phyloP scores from a whole-genome alignment of 2,888 invertebrate species.

The Drosophila differens region DNA sequence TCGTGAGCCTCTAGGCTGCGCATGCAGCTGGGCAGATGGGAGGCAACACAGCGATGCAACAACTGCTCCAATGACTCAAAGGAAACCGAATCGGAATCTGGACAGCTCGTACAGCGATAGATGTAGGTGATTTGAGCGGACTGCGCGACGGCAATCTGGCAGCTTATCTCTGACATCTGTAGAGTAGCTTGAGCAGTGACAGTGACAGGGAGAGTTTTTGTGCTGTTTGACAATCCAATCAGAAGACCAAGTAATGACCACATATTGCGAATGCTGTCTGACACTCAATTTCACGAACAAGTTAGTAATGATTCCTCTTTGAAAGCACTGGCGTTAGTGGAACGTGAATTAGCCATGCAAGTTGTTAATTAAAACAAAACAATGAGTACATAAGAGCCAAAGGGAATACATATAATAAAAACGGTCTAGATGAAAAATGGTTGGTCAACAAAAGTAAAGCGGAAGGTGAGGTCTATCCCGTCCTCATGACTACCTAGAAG shows the following conservation, averaged over 20 bases:
- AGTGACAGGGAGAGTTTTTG: not conserved
- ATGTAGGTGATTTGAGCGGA: conserved; percentile 58
- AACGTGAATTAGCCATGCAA: not conserved
- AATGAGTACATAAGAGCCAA: not conserved
- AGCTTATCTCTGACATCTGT: conserved; percentile 41
- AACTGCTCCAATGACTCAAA: conserved; percentile 41
- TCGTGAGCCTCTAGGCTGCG: conserved; percentile 55
- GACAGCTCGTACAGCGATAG: conserved; percentile 65
- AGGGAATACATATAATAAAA: conserved; percentile 5
- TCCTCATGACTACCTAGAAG: not conserved
- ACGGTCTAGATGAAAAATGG: not conserved
- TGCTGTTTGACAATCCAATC: conserved; percentile 10
- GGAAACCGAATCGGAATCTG: not conserved
- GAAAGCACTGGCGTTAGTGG: not conserved
- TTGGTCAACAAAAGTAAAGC: not conserved
- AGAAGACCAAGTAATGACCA: conserved; percentile 41
- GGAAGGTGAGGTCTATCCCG: not conserved
- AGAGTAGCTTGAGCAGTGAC: not conserved
- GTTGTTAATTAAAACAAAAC: conserved; percentile 1
- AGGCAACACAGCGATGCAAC: conserved; percentile 47
- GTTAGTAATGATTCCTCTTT: conserved; percentile 2
- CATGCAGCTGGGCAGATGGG: conserved; percentile 35
- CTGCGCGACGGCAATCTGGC: conserved; percentile 47
- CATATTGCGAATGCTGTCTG: conserved; percentile 1
- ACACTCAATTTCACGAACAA: not conserved